A percentile compares a stretch with the other conserved stretches of the same genome.
Evolutionary conservation across 2,113 vertebrate species (phyloP).

Genomic region (Ptychochromis oligacanthus): DNA sequence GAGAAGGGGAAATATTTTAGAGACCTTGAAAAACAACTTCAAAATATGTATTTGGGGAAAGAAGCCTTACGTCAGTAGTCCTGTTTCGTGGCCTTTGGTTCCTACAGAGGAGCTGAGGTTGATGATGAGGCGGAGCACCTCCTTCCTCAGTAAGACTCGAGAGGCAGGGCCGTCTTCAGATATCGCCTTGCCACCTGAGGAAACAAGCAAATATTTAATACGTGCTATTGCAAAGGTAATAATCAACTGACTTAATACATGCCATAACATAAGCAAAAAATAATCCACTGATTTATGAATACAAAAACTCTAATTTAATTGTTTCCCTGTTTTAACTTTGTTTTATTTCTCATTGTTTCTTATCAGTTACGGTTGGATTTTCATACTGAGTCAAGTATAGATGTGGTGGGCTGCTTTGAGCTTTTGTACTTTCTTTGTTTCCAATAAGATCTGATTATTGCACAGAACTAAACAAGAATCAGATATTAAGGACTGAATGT

Average conservation of each 20-base stretch:
- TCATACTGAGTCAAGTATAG: background rate
- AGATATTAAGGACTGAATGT: background rate
- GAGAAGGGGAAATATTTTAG: conserved; percentile 6
- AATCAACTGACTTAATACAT: too few species aligned
- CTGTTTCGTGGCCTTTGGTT: conserved; percentile 98
- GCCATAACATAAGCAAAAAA: too few species aligned
- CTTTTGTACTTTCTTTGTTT: background rate
- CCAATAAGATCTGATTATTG: background rate
- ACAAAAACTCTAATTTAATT: background rate
- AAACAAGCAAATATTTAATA: background rate
- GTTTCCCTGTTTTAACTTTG: background rate
- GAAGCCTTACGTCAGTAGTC: conserved; percentile 92
- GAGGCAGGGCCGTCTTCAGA: conserved; percentile 95
- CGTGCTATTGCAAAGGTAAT: too few species aligned
- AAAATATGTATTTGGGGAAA: background rate
- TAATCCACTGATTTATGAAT: background rate
- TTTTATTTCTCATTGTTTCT: background rate
- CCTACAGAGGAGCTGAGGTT: conserved; percentile 98
- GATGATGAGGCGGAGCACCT: conserved; percentile 94
- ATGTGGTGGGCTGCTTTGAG: background rate
- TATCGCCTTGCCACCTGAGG: conserved; percentile 89
- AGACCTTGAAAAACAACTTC: background rate
- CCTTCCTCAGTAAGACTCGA: conserved; percentile 93
- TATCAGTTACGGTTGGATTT: background rate
- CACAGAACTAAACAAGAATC: background rate